Evolutionary conservation across 2,888 invertebrate genomes (phyloP).

Genomic region (Osmoderma eremita): DNA sequence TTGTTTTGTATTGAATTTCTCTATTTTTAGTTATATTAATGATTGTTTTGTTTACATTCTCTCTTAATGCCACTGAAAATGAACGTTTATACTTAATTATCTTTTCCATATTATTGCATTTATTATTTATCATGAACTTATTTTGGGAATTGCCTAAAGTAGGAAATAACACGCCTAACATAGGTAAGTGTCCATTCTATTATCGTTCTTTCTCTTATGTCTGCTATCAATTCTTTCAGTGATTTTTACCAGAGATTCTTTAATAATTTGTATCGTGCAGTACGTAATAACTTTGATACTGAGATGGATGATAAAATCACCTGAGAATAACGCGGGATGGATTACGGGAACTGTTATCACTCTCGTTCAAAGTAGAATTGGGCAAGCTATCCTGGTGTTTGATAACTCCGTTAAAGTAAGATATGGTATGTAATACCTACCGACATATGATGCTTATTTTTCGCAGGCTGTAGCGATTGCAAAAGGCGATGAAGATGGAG

Average conservation of each 20-base stretch:
- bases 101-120: conserved; percentile 71
- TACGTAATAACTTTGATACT: conserved; percentile 56
- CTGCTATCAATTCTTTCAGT: conserved; percentile 51
- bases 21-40: conserved; percentile 67
- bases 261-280: conserved; percentile 49
- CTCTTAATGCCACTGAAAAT: conserved; percentile 68
- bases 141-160: conserved; percentile 71
- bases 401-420: conserved; percentile 49
- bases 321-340: conserved; percentile 53
- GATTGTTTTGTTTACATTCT: conserved; percentile 68
- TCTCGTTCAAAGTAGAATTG: conserved; percentile 46
- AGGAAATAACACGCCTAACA: conserved; percentile 69
- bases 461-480: conserved; percentile 54
- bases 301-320: conserved; percentile 51
- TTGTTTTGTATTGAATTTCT: no score
- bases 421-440: no score
- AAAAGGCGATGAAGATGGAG: conserved; percentile 58
- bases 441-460: conserved; percentile 37
- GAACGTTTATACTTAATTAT: conserved; percentile 68
- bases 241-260: conserved; percentile 55
- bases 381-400: conserved; percentile 48
- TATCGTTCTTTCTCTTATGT: background rate
- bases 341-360: conserved; percentile 47
- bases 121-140: conserved; percentile 69
- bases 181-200: conserved; percentile 61